Base-by-base conservation (phyloP, 2,888 invertebrate genomes). In the Metallyticus violacea region DNA sequence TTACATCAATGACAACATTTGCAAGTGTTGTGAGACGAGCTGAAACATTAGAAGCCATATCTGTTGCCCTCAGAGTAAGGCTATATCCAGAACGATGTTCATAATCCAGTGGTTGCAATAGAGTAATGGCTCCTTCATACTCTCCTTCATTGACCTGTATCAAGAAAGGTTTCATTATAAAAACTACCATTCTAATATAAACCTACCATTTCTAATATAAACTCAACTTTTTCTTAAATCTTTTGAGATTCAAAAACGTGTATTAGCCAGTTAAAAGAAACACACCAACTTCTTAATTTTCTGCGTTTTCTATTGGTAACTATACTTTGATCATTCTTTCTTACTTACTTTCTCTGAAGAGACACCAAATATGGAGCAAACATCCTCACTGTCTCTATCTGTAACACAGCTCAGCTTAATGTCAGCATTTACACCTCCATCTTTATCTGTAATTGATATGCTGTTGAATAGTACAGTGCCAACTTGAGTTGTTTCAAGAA, bases 1-100 rank as follows among this genome's bases (percentile, higher is more conserved):
- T 92, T 6, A 97, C 94, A 78, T 95, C 94, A 0, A 96, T 95
- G 0, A 96, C 94, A 15, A 97, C 94, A 79, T 95, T 95, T 0
- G 97, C 96, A 25, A 94, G 92, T 0, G 96, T 95, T 76, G 93
- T 93, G 6, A 96, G 91, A 0, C 95, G 93, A 89, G 93, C 93
- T 80, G 90, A 89, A 77, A 91, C 90, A 81, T 94, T 94, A 85
- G 91, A 90, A 1, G 95, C 94, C 7, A 93, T 92, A 89, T 97
- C 96, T 1, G 92, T 92, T 0, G 96, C 96, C 89, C 94, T 93
- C 1, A 97, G 91, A 81, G 94, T 95, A 89, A 96, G 93, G 26
- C 95, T 93, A 90, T 95, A 96, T 0, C 96, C 95, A 9, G 96
- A 94, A 84, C 95, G 93, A 87, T 95, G 95, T 90, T 97, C 97